These are phyloP conservation scores for Lasioglossum malachurum DNA, from an alignment of 2,888 invertebrate species.

Conservation along the genomic window DNA sequence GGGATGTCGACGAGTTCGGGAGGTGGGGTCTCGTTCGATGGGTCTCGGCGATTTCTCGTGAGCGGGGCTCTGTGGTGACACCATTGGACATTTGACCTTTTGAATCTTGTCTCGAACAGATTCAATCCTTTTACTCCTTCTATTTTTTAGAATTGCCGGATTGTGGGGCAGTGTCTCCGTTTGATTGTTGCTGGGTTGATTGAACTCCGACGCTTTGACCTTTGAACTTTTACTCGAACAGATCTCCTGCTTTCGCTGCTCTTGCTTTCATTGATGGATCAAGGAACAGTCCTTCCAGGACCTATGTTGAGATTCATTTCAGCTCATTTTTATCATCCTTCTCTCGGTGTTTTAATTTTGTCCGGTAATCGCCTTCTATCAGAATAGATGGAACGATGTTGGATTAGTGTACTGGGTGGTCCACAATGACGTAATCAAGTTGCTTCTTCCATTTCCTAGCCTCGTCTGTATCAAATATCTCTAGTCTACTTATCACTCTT, in stretches of 20 bases:
- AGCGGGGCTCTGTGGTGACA: background rate
- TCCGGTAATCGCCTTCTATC: background rate
- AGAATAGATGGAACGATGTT: background rate
- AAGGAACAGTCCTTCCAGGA: background rate
- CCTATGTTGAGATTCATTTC: background rate
- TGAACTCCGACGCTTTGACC: background rate
- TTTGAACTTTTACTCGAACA: background rate
- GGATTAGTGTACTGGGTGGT: background rate
- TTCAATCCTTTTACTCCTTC: background rate
- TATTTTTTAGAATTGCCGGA: background rate
- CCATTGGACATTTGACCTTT: background rate
- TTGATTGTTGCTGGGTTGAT: background rate
- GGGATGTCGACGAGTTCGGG: background rate
- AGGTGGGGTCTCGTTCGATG: background rate
- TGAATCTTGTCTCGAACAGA: background rate
- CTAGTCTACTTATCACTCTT: background rate
- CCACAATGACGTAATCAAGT: background rate
- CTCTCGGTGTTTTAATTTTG: background rate
- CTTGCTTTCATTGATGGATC: background rate
- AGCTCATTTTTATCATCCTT: background rate
- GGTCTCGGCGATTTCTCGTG: background rate
- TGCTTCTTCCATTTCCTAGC: background rate
- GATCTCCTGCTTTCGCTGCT: background rate
- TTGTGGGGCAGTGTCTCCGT: background rate
- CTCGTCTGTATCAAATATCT: background rate